Conservation (phyloP, 2,113 vertebrate genomes). For the Eubucco bourcierii region DNA sequence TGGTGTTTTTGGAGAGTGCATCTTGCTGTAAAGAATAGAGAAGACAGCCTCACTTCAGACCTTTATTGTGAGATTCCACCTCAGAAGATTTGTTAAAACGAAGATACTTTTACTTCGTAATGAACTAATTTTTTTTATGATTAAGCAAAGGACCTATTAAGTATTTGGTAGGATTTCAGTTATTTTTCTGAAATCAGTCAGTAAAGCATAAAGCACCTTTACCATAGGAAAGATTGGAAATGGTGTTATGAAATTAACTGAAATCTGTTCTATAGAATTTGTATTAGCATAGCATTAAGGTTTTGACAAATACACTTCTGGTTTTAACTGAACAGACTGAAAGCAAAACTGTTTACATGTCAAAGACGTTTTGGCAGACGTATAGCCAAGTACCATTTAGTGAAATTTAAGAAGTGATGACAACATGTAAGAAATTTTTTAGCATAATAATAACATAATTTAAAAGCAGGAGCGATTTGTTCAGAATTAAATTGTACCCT, state of each 20-base stretch:
- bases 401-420: constrained; percentile 37
- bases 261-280: not conserved
- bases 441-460: constrained; percentile 16
- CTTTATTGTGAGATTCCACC: not conserved
- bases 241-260: not conserved
- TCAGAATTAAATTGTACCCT: not conserved
- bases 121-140: not conserved
- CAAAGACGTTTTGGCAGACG: constrained; percentile 11
- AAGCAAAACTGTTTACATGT: not conserved
- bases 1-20: not conserved
- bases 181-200: not conserved
- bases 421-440: not conserved
- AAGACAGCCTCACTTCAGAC: not conserved
- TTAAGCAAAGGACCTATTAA: not conserved
- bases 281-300: not conserved
- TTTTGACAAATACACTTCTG: constrained; percentile 22
- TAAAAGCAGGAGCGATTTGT: constrained; percentile 13
- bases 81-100: not conserved
- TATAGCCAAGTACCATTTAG: not conserved
- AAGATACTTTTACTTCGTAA: not conserved
- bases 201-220: not conserved
- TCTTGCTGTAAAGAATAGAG: not conserved
- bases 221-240: not conserved
- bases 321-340: constrained; percentile 34
- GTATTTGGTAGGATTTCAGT: not conserved